phyloP scores from a whole-genome alignment of 2,113 vertebrate species.

The Spea multiplicata region DNA sequence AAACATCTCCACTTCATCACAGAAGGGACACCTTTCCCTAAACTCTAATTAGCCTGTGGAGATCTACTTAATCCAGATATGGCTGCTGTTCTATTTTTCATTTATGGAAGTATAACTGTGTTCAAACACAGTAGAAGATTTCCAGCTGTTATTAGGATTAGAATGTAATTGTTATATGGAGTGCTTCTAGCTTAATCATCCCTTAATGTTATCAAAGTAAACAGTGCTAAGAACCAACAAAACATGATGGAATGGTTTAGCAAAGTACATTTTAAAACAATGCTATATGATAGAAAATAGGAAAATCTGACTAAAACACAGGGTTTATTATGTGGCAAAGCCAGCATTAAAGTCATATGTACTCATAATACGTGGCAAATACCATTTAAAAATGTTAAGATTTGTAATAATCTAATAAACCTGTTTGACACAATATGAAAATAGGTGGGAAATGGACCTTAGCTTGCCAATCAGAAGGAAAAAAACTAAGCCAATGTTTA shows the following conservation, averaged over 20 bases:
- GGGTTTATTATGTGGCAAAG: too few relatives aligned
- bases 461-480: too few relatives aligned
- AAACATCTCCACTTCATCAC: conserved; percentile 10
- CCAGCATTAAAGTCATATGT: too few relatives aligned
- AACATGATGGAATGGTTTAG: conserved; percentile 1
- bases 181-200: conserved; percentile 30
- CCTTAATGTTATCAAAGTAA: conserved; percentile 35
- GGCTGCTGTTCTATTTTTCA: conserved; percentile 23
- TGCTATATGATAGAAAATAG: not conserved
- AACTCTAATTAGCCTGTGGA: conserved; percentile 36
- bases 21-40: conserved; percentile 1
- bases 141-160: conserved; percentile 46
- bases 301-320: too few relatives aligned
- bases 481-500: too few relatives aligned
- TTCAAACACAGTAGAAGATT: conserved; percentile 24
- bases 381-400: too few relatives aligned
- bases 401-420: too few relatives aligned
- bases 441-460: too few relatives aligned
- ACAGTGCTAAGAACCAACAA: not conserved
- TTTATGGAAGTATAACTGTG: conserved; percentile 18
- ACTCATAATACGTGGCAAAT: too few relatives aligned
- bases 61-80: conserved; percentile 24
- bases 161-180: conserved; percentile 36
- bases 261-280: not conserved
- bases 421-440: too few relatives aligned